Percentiles rank a stretch among this genome's conserved stretches.
Conservation (phyloP, 2,113 vertebrate genomes). For the Boulengeromyrus knoepffleri region DNA sequence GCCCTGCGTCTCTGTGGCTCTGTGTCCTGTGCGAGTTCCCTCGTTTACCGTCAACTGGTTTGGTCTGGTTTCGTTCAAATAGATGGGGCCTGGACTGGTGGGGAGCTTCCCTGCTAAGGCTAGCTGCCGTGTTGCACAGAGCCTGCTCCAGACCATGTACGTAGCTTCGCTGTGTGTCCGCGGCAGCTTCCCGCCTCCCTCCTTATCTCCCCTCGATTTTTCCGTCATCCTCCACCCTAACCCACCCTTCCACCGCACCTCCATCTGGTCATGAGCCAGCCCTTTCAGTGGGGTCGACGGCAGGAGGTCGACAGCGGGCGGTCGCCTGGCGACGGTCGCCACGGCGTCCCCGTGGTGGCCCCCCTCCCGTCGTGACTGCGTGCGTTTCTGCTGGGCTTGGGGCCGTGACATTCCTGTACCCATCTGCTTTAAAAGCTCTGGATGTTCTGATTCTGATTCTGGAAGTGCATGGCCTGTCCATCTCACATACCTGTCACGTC, state of each 20-base stretch:
- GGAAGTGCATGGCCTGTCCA: constrained; percentile 19
- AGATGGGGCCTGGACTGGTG: constrained; percentile 64
- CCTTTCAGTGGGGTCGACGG: neutral
- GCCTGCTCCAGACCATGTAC: constrained; percentile 63
- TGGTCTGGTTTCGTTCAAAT: constrained; percentile 51
- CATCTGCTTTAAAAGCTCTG: neutral
- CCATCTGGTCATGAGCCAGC: constrained; percentile 3
- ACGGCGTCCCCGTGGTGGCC: neutral
- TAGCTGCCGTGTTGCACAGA: constrained; percentile 60
- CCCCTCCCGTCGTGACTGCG: neutral
- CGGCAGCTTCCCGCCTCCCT: constrained; percentile 26
- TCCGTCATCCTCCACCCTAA: neutral
- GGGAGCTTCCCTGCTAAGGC: constrained; percentile 59
- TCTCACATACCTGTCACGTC: constrained; percentile 22
- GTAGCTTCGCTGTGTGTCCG: constrained; percentile 44
- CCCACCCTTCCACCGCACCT: neutral
- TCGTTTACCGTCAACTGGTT: constrained; percentile 25
- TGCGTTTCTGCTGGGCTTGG: neutral
- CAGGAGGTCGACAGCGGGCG: neutral
- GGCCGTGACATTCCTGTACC: neutral
- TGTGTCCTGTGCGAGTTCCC: constrained; percentile 26
- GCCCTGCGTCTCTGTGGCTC: neutral
- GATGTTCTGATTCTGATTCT: constrained; percentile 17
- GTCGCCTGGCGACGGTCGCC: neutral
- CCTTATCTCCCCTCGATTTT: neutral